Percentiles rank a stretch among this genome's conserved stretches.
phyloP scores from a whole-genome alignment of 1,140 invertebrate genomes.

The Tetramorium alpestre region DNA sequence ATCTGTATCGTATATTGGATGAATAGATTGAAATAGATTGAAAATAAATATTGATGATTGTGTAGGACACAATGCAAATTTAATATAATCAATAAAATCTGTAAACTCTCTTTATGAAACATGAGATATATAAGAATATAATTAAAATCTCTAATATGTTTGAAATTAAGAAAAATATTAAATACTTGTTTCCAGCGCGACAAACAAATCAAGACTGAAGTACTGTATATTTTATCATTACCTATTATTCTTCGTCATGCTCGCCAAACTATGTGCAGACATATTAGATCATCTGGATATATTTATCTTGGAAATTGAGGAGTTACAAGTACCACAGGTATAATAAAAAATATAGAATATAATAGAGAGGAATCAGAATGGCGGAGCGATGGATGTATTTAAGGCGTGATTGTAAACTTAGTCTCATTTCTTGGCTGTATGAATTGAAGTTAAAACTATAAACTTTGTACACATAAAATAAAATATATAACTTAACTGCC shows the following conservation, averaged over 20 bases:
- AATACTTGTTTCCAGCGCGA: conserved; percentile 90
- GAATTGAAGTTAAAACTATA: no score
- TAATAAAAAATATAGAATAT: conserved; percentile 54
- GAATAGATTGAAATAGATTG: neutral
- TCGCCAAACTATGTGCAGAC: conserved; percentile 96
- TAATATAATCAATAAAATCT: neutral
- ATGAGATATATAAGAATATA: neutral
- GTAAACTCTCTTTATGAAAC: conserved; percentile 33
- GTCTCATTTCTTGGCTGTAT: no score
- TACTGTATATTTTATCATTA: conserved; percentile 97
- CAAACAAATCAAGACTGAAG: conserved; percentile 96
- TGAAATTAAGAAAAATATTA: conserved; percentile 37
- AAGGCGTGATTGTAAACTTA: no score
- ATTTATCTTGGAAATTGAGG: conserved; percentile 97
- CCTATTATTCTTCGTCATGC: conserved; percentile 95
- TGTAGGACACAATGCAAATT: neutral
- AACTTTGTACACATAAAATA: no score
- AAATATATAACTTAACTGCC: neutral
- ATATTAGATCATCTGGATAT: conserved; percentile 96
- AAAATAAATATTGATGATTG: neutral
- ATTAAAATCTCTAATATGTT: neutral
- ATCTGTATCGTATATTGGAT: neutral
- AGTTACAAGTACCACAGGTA: conserved; percentile 96
- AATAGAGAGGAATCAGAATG: no score
- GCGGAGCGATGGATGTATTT: no score